Conservation (phyloP, 2,113 vertebrate genomes). For the Melozone crissalis region DNA sequence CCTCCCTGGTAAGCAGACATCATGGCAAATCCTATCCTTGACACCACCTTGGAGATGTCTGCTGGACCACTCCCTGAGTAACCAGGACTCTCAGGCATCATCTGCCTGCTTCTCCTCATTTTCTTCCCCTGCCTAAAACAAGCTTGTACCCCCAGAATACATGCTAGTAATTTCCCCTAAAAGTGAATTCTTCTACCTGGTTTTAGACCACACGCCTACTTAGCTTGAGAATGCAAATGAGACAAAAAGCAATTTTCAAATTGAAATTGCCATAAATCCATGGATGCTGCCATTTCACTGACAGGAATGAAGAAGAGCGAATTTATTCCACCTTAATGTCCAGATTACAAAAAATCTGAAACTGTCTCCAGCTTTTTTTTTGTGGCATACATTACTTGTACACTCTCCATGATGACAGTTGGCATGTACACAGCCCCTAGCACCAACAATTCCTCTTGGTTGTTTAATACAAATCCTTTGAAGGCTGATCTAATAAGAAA, state of each 20-base stretch:
- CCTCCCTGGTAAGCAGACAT: fast-evolving
- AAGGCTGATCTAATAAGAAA: not conserved
- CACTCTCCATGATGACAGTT: not conserved
- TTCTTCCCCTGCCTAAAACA: not conserved
- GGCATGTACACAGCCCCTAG: not conserved
- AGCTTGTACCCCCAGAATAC: not conserved
- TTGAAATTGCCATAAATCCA: not conserved
- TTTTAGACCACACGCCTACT: fast-evolving
- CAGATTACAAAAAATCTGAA: not conserved
- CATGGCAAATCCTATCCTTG: not conserved
- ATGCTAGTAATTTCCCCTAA: not conserved
- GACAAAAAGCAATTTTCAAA: not conserved
- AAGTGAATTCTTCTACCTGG: not conserved
- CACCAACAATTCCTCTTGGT: not conserved
- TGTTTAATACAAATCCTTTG: not conserved
- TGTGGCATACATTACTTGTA: not conserved
- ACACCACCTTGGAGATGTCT: not conserved
- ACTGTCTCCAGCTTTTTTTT: not conserved
- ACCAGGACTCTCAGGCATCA: not conserved
- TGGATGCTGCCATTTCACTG: not conserved
- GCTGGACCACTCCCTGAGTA: not conserved
- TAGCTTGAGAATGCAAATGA: not conserved
- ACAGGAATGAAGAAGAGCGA: not conserved
- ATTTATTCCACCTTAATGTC: not conserved
- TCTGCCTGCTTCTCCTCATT: not conserved